A percentile compares a stretch with the other conserved stretches of the same genome.
Evolutionary conservation across 2,797 vertebrate species (phyloP).

Genomic region (Meda fulgida): DNA sequence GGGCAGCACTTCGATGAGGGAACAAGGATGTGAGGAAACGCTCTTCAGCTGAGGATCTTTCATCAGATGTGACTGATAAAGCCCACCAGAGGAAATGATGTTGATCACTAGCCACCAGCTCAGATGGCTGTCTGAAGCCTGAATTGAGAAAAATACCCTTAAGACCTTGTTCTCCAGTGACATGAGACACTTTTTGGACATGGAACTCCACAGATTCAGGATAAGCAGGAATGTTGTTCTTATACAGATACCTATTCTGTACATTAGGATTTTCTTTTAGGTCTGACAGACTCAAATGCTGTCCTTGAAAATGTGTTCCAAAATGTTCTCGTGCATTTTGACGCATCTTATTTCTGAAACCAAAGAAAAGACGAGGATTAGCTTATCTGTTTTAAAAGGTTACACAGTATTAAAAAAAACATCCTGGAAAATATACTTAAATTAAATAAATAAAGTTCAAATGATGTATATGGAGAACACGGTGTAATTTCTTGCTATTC

Average conservation of each 20-base stretch:
- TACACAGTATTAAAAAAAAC: neutral
- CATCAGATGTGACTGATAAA: constrained; percentile 50
- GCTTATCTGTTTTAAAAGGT: neutral
- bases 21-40: constrained; percentile 42
- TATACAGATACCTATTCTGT: neutral
- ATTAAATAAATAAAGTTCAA: neutral
- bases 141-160: constrained; percentile 3
- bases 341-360: constrained; percentile 8
- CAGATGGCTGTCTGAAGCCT: constrained; percentile 26
- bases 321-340: accelerated
- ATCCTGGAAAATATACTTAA: neutral
- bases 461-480: neutral
- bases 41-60: constrained; percentile 54
- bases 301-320: accelerated
- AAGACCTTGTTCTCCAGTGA: constrained; percentile 39
- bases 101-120: neutral
- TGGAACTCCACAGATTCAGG: constrained; percentile 61
- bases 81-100: constrained; percentile 58
- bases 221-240: neutral
- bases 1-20: constrained; percentile 29
- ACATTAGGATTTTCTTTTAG: neutral
- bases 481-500: neutral
- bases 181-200: constrained; percentile 60
- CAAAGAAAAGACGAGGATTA: neutral
- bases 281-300: constrained; percentile 53